These are phyloP conservation scores for Epinephelus malabaricus DNA, from an alignment of 2,797 vertebrate species.

Conservation along the genomic window DNA sequence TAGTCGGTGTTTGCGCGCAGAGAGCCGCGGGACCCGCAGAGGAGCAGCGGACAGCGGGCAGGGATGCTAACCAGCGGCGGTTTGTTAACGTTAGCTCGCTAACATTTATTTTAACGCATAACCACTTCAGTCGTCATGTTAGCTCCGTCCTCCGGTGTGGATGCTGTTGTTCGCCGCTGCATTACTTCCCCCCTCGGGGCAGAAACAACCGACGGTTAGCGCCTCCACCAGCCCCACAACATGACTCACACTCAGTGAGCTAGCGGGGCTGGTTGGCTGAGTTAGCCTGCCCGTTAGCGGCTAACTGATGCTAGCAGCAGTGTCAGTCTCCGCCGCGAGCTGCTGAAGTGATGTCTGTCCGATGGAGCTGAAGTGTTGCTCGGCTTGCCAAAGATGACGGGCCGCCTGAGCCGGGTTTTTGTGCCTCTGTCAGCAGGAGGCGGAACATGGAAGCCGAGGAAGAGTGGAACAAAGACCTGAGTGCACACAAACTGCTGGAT, in stretches of 20 bases:
- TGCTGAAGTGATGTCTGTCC: slow-evolving; percentile 42
- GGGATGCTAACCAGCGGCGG: slow-evolving; percentile 10
- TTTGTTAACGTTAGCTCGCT: slow-evolving; percentile 32
- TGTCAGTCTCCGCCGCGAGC: slow-evolving; percentile 8
- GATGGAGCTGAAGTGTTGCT: slow-evolving; percentile 66
- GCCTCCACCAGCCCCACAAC: not conserved
- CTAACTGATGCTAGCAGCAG: slow-evolving; percentile 49
- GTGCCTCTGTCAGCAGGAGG: slow-evolving; percentile 73
- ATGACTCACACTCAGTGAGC: slow-evolving; percentile 44
- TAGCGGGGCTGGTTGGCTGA: not conserved
- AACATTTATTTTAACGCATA: not conserved
- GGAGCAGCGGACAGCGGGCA: slow-evolving; percentile 9
- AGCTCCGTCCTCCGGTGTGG: not conserved
- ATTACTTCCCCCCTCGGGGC: not conserved
- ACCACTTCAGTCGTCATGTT: slow-evolving; percentile 22
- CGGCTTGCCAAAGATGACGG: slow-evolving; percentile 68
- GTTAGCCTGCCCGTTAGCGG: slow-evolving; percentile 32
- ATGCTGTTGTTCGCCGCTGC: not conserved
- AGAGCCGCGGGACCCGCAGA: not conserved
- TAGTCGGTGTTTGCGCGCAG: not conserved
- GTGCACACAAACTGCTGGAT: slow-evolving; percentile 67
- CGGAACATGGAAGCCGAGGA: slow-evolving; percentile 82
- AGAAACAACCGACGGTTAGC: slow-evolving; percentile 3
- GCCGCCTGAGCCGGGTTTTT: slow-evolving; percentile 42
- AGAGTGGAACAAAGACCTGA: slow-evolving; percentile 77